Evolutionary conservation across 2,797 vertebrate species (phyloP), one percentile per base, ranked within the genome.

Genomic region (Myioborus miniatus): DNA sequence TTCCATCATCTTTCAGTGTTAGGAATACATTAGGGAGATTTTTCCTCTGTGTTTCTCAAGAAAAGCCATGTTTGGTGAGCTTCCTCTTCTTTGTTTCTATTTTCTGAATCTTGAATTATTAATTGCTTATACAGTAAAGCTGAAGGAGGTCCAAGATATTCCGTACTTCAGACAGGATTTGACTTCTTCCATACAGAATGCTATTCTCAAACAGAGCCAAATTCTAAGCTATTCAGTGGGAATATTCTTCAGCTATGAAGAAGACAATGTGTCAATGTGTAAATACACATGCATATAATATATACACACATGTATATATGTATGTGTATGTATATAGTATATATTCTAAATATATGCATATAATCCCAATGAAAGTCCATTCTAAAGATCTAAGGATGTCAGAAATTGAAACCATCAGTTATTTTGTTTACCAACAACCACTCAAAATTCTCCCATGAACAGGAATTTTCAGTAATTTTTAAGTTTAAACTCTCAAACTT

Each of bases 71-170:
- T 93, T 97, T 92, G 60, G 39, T 88, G 50, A 78, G n/a, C 56
- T 93, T 87, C 92, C 64, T 87, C 32, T 84, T 90, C 81, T 89
- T 90, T 76, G 37, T 79, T 95, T 95, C 90, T 77, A 2, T 83
- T 90, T 94, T 89, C 71, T 90, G 86, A 71, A 47, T 79, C 75
- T 83, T 85, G 23, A 77, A 43, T 89, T 88, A 72, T 76, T 87
- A 87, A 76, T 62, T 94, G 56, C 32, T 37, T 82, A 53, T 60
- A 63, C 46, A 87, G 58, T 36, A 71, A 89, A 83, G 49, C 43
- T 80, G 39, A 84, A 89, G 68, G 49, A 70, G 20, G 21, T 53
- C 69, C 83, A 88, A 56, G 47, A 72, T 52, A 30, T 59, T 90
- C 47, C 72, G n/a, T 37, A 34, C 32, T 89, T 83, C 64, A 92